These are phyloP conservation scores for Schizotus pectinicornis DNA, from an alignment of 2,888 invertebrate species.

Conservation along the genomic window DNA sequence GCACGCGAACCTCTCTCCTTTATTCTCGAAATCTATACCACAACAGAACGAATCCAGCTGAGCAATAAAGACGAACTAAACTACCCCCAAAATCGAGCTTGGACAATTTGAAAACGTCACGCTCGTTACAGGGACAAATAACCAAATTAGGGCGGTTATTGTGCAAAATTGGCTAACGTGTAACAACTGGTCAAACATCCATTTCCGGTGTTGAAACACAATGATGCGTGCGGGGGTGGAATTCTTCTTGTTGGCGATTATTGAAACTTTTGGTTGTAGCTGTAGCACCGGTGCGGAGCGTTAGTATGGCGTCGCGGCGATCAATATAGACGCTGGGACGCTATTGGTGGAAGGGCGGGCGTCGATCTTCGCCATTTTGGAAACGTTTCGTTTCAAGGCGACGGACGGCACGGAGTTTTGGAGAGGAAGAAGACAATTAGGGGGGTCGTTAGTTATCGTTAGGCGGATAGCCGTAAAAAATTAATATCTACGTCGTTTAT, in stretches of 20 bases:
- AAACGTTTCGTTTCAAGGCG: not conserved
- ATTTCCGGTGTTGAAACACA: not conserved
- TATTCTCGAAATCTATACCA: no score
- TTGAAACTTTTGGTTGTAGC: constrained; percentile 19
- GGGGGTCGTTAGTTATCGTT: not conserved
- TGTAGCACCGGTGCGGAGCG: constrained; percentile 12
- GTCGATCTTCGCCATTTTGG: constrained; percentile 55
- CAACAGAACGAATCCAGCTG: no score
- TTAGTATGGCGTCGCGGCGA: constrained; percentile 52
- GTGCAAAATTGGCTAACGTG: constrained; percentile 10
- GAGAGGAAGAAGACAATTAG: not conserved
- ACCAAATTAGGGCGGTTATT: not conserved
- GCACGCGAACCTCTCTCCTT: constrained; percentile 20
- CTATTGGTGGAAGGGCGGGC: constrained; percentile 49
- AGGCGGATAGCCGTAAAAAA: no score
- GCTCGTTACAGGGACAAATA: constrained; percentile 9
- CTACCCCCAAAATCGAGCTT: constrained; percentile 3
- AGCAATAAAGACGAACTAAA: constrained; percentile 23
- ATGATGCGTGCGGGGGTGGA: not conserved
- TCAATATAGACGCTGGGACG: constrained; percentile 52
- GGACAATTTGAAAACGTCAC: constrained; percentile 1
- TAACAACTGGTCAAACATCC: constrained; percentile 5
- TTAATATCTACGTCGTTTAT: not conserved
- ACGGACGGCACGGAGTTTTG: no score
- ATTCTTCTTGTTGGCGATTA: not conserved